Conservation (phyloP, 2,797 vertebrate species). For the Yasuhikotakia modesta region DNA sequence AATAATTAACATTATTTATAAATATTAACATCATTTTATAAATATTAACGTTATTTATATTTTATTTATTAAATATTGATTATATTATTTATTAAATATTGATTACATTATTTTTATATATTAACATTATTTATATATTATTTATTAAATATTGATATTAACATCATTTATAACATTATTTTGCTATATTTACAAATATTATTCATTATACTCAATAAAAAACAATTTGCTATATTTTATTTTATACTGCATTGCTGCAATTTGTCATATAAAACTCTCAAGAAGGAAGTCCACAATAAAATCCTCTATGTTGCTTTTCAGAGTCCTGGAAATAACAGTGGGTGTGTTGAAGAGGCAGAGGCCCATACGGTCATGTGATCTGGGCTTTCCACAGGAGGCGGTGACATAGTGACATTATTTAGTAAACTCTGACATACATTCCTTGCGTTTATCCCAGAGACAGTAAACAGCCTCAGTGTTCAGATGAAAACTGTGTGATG, state of each 20-base stretch:
- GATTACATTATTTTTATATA: no score
- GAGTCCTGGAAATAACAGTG: conserved; percentile 43
- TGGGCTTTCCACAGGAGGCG: conserved; percentile 34
- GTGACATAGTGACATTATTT: conserved; percentile 56
- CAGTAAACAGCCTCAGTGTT: conserved; percentile 59
- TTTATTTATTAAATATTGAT: no score
- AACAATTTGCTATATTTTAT: no score
- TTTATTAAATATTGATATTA: no score
- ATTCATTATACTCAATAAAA: background rate
- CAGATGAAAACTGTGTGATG: conserved; percentile 48
- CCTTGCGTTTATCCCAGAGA: conserved; percentile 54
- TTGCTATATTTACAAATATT: no score
- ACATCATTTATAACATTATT: no score
- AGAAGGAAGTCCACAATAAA: conserved; percentile 39
- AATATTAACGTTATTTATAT: no score
- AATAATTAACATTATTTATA: no score
- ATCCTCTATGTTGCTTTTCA: conserved; percentile 30
- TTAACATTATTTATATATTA: no score
- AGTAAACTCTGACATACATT: conserved; percentile 59
- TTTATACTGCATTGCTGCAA: no score
- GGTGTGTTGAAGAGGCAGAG: conserved; percentile 39
- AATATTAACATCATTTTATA: no score
- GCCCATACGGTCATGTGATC: conserved; percentile 47
- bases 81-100: no score
- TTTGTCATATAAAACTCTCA: conserved; percentile 16